Evolutionary conservation across 2,888 invertebrate genomes (phyloP), one percentile per base, ranked within the genome.

Genomic region (Scaptodrosophila latifasciaeformis): DNA sequence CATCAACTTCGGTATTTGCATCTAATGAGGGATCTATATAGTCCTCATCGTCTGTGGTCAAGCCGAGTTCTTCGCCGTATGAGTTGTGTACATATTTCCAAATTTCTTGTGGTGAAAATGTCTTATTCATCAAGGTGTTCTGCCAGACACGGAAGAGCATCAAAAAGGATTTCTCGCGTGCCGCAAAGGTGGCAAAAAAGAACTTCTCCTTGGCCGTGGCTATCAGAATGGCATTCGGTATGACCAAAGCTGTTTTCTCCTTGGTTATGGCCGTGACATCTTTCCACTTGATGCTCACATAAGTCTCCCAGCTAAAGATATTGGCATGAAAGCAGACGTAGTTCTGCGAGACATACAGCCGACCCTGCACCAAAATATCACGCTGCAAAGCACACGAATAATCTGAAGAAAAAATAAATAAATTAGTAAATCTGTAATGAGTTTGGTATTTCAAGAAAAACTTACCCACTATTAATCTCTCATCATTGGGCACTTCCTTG

Each of bases 81-180:
- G 93, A 94, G 78, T 92, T 91, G 88, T 96, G 97, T 62, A 97
- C 95, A 92, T 93, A 93, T 86, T 93, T 92, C 95, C 95, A 95
- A 87, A 95, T 90, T 87, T 96, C 94, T 83, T 92, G 92, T 59
- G 90, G 90, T 71, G 90, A 89, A 90, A 95, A 92, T 43, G 91
- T 93, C 89, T 96, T 93, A 86, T 95, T 95, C 90, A 96, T 91
- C 61, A 97, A 91, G 56, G 95, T 95, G 89, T 96, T 96, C 89
- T 97, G 97, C 97, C 97, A 98, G 70, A 97, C 91, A 71, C 96
- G 90, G 89, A 97, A 96, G 85, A 99, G 90, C 94, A 97, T 96
- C 84, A 96, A 90, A 89, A 94, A 97, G 0, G 96, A 93, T 87
- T 97, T 97, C 88, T 99, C 98, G 39, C 98, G 89, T 10, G 96